phyloP scores from a whole-genome alignment of 2,113 vertebrate genomes.

The Otus sunia region DNA sequence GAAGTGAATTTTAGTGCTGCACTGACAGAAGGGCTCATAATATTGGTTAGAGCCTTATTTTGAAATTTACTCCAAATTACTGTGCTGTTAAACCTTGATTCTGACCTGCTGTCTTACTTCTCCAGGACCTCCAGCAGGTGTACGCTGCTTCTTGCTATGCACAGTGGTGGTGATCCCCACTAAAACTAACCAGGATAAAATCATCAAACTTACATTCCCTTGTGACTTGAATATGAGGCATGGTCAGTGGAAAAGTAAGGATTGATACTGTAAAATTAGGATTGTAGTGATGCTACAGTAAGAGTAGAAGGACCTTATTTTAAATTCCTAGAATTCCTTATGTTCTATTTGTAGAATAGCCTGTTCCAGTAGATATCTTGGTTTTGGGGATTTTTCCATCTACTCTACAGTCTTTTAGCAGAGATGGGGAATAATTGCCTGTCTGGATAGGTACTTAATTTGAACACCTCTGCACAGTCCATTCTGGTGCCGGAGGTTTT shows the following conservation, averaged over 20 bases:
- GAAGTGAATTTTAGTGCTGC: not conserved
- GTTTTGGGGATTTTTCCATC: not conserved
- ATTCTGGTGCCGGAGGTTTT: not conserved
- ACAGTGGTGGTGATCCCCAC: accelerated
- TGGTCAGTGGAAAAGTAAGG: not conserved
- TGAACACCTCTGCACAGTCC: not conserved
- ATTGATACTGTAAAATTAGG: not conserved
- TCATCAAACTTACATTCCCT: not conserved
- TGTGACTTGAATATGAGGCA: not conserved
- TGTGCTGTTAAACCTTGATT: not conserved
- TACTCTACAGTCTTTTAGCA: not conserved
- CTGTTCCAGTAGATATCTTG: not conserved
- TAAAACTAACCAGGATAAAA: not conserved
- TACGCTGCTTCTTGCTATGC: not conserved
- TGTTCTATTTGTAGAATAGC: not conserved
- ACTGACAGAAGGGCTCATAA: not conserved
- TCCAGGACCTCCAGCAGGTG: not conserved
- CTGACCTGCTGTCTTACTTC: not conserved
- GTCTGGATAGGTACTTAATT: not conserved
- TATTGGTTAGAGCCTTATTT: not conserved
- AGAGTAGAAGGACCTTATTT: not conserved
- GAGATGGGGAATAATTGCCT: not conserved
- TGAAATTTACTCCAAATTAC: not conserved
- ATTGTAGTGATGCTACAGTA: not conserved
- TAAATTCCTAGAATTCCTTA: not conserved